phyloP scores from a whole-genome alignment of 2,113 vertebrate genomes.

The Dromas ardeola region DNA sequence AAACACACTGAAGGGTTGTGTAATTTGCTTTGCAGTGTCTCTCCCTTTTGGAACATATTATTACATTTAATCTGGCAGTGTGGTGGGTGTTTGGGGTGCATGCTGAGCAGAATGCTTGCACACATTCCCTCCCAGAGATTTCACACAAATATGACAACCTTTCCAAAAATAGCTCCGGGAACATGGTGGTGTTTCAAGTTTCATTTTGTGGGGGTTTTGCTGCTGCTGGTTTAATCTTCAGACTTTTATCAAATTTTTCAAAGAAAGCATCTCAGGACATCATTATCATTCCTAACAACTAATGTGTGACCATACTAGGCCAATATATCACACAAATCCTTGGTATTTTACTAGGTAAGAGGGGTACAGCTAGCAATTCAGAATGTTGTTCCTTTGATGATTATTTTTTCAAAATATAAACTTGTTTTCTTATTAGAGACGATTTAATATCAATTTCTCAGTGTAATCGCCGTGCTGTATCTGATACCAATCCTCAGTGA shows the following conservation, averaged over 20 bases:
- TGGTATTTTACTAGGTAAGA: background rate
- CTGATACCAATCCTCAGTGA: background rate
- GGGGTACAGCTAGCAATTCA: background rate
- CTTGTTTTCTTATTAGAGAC: background rate
- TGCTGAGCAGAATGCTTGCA: constrained; percentile 46
- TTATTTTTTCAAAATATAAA: background rate
- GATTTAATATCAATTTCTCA: background rate
- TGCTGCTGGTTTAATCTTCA: background rate
- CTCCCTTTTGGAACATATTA: background rate
- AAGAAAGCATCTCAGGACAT: background rate
- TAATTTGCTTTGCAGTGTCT: constrained; percentile 2
- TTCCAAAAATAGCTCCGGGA: constrained; percentile 19
- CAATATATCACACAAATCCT: background rate
- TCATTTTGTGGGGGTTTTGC: background rate
- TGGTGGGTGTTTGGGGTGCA: constrained; percentile 20
- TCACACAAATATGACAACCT: constrained; percentile 41
- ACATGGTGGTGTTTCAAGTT: background rate
- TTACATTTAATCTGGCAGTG: background rate
- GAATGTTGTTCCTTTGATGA: background rate
- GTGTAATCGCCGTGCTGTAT: background rate
- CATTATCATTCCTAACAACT: background rate
- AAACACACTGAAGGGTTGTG: background rate
- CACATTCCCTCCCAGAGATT: background rate
- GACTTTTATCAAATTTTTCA: background rate
- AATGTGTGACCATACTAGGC: background rate